These are phyloP conservation scores for Hymenochirus boettgeri DNA, from an alignment of 2,113 vertebrate genomes.

Conservation along the genomic window DNA sequence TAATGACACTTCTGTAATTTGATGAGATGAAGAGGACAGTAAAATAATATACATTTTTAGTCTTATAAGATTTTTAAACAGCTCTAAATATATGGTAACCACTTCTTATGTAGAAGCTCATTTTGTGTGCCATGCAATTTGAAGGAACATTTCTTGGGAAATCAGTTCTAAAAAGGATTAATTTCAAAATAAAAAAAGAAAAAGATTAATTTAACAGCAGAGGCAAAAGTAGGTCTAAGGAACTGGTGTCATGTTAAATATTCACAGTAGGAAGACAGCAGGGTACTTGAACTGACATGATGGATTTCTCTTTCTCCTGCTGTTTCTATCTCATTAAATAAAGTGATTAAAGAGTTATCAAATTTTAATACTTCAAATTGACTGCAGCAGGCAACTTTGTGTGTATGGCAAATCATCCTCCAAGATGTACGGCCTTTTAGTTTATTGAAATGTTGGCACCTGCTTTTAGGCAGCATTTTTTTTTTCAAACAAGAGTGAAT, in stretches of 20 bases:
- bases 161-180: no score
- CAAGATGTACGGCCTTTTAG: conserved; percentile 37
- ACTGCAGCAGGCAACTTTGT: conserved; percentile 46
- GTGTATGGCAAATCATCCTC: neutral
- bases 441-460: conserved; percentile 47
- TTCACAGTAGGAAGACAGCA: conserved; percentile 44
- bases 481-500: conserved; percentile 14
- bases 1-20: no score
- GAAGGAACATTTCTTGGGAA: conserved; percentile 39
- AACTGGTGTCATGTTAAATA: conserved; percentile 24
- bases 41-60: no score
- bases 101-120: no score
- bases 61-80: no score
- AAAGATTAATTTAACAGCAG: conserved; percentile 10
- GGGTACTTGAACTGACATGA: conserved; percentile 45
- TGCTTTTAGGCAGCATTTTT: conserved; percentile 42
- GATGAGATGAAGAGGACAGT: no score
- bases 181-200: conserved; percentile 2
- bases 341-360: conserved; percentile 59
- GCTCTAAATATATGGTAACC: no score
- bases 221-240: conserved; percentile 25
- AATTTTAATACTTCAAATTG: conserved; percentile 53
- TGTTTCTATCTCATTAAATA: conserved; percentile 53
- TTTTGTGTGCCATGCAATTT: no score
- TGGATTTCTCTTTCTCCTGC: conserved; percentile 51